Evolutionary conservation across 2,797 vertebrate species (phyloP), one percentile per base, ranked within the genome.

Genomic region (Anguilla megastoma): DNA sequence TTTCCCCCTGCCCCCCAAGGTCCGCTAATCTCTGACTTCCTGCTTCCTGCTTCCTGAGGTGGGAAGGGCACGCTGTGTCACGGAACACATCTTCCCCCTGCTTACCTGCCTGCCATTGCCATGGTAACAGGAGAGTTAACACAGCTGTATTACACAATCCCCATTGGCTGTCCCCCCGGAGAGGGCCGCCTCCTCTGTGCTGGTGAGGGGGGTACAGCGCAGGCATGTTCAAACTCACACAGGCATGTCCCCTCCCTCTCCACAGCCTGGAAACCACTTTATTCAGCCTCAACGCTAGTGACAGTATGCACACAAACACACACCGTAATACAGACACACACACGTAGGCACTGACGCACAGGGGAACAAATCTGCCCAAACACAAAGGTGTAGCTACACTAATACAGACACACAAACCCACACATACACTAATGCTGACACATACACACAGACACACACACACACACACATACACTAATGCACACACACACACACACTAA

Each of bases 171-270:
- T 80, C 41, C 24, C 41, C 16, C 27, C 5, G 27, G 6, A 30
- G 66, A 30, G 24, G 33, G n/a, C 30, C n/a, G 71, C 45, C 45
- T 79, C 33, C 18, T 16, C 33, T 5, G 4, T 41, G 33, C 7
- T 48, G 79, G 2, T 10, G 41, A 14, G 18, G n/a, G 45, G 21
- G 24, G 79, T n/a, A 48, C 45, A 48, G 21, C 12, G 45, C 18
- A 50, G 79, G 45, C 79, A 82, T 48, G 79, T 82, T 50, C 79
- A 82, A 82, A 82, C 79, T n/a, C 45, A 82, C 79, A 82, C 79
- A 82, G 79, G 79, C 79, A 82, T 82, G 79, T n/a, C 41, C 79
- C 41, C 79, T 50, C 79, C 41, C 79, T 36, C 6, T 82, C 18
- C 45, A n/a, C 45, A 2, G 45, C 79, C 45, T 48, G 24, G 16